Base-by-base conservation (phyloP, 2,888 invertebrate species). In the Ophioninae sp. region DNA sequence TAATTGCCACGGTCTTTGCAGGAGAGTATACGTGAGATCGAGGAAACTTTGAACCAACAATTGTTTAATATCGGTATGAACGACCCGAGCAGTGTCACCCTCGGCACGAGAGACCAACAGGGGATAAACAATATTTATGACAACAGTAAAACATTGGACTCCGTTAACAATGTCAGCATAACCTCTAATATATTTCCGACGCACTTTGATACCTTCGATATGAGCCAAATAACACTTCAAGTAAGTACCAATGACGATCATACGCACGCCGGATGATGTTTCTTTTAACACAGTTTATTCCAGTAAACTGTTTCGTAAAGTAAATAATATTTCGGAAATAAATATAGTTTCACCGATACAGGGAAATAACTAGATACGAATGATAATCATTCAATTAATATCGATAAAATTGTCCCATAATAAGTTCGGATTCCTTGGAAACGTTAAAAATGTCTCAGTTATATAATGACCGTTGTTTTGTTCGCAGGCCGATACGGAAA, bases 11-110 rank as follows among this genome's bases (percentile, higher is more conserved):
- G 7, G 30, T 8, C 81, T 68, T 79, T 86, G 6, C 69, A 93
- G 93, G 93, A 93, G 82, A 93, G 90, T 82, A 92, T 93, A 67
- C 89, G 90, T 73, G 93, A 93, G 82, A 91, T 93, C 59, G 93
- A 93, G 81, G 93, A 93, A 69, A 93, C 93, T 0, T 85, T 93
- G 44, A 93, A 93, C 86, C 92, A 92, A 61, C 93, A 93, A 84
- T 87, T 93, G 41, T 91, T 92, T 75, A 91, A 88, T 75, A 91
- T 92, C 7, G 90, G 89, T 17, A 86, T 92, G 87, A 90, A 90
- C 79, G 85, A 86, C 62, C 85, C 91, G n/a, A 89, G 85, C 0
- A 67, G 90, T 17, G 88, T 86, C 30, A 87, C 80, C 59, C 77
- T 88, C 23, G 83, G 87, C 37, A 81, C 85, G 59, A 77, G 86